Conservation (phyloP, 1,140 invertebrate genomes). For the Acromyrmex echinatior region DNA sequence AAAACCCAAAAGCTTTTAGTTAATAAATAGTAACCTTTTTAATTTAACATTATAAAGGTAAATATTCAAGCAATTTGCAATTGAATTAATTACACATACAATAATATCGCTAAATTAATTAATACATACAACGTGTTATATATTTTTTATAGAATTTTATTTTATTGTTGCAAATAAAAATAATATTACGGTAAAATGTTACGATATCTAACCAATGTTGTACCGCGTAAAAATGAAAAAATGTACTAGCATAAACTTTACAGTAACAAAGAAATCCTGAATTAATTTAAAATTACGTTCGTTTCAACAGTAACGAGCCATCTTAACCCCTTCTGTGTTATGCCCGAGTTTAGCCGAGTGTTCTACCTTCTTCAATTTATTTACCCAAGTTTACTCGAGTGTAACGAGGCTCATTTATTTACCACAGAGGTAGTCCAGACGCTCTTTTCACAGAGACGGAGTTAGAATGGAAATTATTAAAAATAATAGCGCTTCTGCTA, state of each 20-base stretch:
- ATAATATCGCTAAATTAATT: background rate
- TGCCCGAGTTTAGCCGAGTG: constrained; percentile 59
- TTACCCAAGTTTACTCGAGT: constrained; percentile 61
- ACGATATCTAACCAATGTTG: background rate
- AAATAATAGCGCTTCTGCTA: constrained; percentile 44
- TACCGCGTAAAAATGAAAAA: background rate
- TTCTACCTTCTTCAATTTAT: constrained; percentile 59
- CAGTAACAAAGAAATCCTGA: constrained; percentile 48
- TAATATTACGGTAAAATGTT: background rate
- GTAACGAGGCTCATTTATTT: constrained; percentile 64
- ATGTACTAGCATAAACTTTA: constrained; percentile 37
- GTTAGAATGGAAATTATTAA: constrained; percentile 57
- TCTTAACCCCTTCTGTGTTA: constrained; percentile 64
- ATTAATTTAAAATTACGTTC: constrained; percentile 66
- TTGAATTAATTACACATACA: background rate
- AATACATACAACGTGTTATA: background rate
- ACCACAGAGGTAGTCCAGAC: constrained; percentile 49
- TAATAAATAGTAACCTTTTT: constrained; percentile 14
- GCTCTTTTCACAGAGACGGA: constrained; percentile 51
- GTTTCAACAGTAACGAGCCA: constrained; percentile 60
- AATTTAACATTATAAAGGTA: background rate
- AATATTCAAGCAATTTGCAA: background rate
- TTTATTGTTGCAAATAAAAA: constrained; percentile 27
- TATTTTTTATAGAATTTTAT: constrained; percentile 12
- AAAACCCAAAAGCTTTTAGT: background rate